Evolutionary conservation across 2,888 invertebrate genomes (phyloP), one percentile per base, ranked within the genome.

Genomic region (Eutolmus rufibarbis): DNA sequence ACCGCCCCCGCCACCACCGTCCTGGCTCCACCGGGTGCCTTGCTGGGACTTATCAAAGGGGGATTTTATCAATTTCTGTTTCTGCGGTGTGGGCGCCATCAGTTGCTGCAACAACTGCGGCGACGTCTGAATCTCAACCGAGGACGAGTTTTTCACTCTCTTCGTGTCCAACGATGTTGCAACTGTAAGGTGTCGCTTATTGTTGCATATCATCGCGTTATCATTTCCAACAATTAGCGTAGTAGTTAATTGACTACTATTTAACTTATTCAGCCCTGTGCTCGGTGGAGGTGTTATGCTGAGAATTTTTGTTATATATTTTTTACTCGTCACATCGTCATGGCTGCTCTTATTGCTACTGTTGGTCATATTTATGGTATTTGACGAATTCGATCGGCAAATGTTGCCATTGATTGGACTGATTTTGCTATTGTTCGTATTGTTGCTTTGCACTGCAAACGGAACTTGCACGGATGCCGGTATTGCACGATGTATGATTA

Each of bases 71-170:
- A 51, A 34, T 76, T 87, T 88, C 34, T 91, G 90, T 86, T 90
- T 90, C 74, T 90, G 90, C n/a, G 90, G 90, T 74, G 91, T 93
- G 89, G 93, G 93, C 88, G 94, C 94, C 90, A 95, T 95, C 77
- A 95, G 91, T 90, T 95, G 95, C 88, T 95, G 95, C 34, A 95
- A 90, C 76, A 95, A 91, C 90, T 95, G 94, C 5, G 94, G 91
- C 40, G 92, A 90, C 82, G 90, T 88, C 81, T 91, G 91, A 89
- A 91, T 89, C 79, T 92, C 92, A 31, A 90, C 90, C 12, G 89
- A 89, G 9, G 89, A 89, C 56, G 90, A 89, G 89, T 91, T 91
- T 90, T 91, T 92, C 19, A 86, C 77, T 40, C 89, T 86, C 82
- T 89, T 89, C 28, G 89, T 66, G 19, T 88, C 89, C 12, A 88